Evolutionary conservation across 2,888 invertebrate genomes (phyloP).

Genomic region (Arctia plantaginis): DNA sequence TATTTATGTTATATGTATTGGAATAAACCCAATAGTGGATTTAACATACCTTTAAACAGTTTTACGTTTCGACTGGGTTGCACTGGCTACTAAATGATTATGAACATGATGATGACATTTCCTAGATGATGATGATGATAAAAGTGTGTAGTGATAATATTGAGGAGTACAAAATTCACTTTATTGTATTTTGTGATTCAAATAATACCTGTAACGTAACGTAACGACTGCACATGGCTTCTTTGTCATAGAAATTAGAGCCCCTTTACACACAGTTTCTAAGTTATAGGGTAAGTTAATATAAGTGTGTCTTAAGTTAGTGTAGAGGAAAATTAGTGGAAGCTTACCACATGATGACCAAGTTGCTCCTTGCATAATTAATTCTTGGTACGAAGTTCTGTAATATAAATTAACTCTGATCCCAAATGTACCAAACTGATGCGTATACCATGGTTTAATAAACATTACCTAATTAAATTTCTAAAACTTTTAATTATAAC

Average conservation of each 20-base stretch:
- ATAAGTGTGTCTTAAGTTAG: background rate
- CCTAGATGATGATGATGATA: no score
- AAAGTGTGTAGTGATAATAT: no score
- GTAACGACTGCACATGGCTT: background rate
- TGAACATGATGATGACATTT: no score
- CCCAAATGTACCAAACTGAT: background rate
- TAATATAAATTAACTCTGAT: conserved; percentile 1
- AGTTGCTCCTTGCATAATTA: conserved; percentile 3
- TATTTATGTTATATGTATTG: no score
- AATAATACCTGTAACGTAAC: background rate
- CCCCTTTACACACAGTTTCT: background rate
- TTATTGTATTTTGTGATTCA: no score
- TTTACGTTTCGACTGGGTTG: no score
- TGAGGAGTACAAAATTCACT: no score
- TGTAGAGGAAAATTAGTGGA: background rate
- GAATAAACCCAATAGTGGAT: no score
- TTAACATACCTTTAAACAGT: no score
- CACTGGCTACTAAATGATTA: no score
- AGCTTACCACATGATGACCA: conserved; percentile 2
- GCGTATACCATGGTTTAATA: background rate
- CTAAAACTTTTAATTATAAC: background rate
- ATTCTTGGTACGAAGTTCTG: conserved; percentile 5
- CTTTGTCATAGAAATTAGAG: background rate
- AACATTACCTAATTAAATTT: background rate
- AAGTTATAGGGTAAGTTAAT: conserved; percentile 3